Conservation (phyloP, 35 echinoderm and acorn worm genomes). For the Strongylocentrotus purpuratus region DNA sequence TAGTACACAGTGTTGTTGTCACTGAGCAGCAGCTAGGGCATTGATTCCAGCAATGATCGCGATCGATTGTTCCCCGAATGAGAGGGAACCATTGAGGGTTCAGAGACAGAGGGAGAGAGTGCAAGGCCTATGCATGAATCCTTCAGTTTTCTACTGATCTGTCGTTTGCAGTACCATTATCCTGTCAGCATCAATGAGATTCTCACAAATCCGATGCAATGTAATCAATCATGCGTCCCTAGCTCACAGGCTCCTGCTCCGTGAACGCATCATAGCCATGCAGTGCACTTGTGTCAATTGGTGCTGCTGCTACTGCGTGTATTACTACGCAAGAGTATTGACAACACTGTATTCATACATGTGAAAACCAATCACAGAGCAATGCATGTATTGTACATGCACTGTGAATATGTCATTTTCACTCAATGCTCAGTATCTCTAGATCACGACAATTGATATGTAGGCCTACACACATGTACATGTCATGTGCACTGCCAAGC, state of each 20-base stretch:
- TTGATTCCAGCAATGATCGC: slow-evolving; percentile 23
- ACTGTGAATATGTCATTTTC: neutral
- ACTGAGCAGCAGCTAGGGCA: neutral
- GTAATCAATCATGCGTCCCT: slow-evolving; percentile 17
- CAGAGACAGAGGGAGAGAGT: neutral
- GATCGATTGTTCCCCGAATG: neutral
- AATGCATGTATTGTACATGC: neutral
- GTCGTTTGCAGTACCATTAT: slow-evolving; percentile 16
- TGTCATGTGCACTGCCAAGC: too few relatives aligned
- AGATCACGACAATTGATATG: too few relatives aligned
- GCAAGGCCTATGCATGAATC: neutral
- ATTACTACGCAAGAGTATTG: neutral
- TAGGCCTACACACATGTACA: too few relatives aligned
- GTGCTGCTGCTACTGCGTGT: neutral
- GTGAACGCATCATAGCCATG: neutral
- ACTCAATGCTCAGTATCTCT: too few relatives aligned
- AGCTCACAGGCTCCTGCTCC: neutral
- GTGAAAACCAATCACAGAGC: neutral
- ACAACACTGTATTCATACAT: neutral
- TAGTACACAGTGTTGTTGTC: too few relatives aligned
- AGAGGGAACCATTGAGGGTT: neutral
- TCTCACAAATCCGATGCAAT: neutral
- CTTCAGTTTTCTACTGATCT: neutral
- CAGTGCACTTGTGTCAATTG: neutral
- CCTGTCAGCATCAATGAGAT: slow-evolving; percentile 34